These are phyloP conservation scores for Antechinus stuartii DNA, from an alignment of 2,113 vertebrate species.

Conservation along the genomic window DNA sequence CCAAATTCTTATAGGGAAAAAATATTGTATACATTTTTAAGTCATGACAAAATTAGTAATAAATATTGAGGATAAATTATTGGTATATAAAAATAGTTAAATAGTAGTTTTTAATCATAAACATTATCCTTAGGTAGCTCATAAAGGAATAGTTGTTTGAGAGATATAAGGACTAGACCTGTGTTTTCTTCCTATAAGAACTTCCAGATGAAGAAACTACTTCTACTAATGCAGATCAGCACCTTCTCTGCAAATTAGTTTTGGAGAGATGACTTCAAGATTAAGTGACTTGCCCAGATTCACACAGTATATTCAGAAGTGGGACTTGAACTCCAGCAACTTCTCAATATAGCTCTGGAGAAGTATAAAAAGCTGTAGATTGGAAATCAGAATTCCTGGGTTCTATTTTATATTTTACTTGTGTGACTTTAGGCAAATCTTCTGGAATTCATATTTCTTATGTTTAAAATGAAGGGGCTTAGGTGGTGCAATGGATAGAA, in stretches of 20 bases:
- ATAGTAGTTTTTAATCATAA: slow-evolving; percentile 33
- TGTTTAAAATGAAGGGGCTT: too few relatives aligned
- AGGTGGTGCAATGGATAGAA: too few relatives aligned
- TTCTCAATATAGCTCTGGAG: background rate
- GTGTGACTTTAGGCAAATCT: background rate
- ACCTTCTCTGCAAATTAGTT: background rate
- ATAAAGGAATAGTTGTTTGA: slow-evolving; percentile 11
- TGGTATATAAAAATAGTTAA: slow-evolving; percentile 26
- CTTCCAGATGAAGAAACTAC: background rate
- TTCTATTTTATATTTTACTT: background rate
- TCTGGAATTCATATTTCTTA: too few relatives aligned
- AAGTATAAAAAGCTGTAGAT: background rate
- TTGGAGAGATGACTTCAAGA: too few relatives aligned
- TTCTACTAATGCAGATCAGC: background rate
- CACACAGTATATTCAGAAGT: background rate
- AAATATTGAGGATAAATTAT: slow-evolving; percentile 49
- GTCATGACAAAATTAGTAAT: slow-evolving; percentile 24
- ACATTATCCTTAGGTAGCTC: background rate
- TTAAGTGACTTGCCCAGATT: background rate
- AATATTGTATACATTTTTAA: slow-evolving; percentile 53
- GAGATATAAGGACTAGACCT: background rate
- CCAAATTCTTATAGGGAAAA: slow-evolving; percentile 55
- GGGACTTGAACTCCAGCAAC: too few relatives aligned
- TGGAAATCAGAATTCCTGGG: background rate
- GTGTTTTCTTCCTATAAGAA: background rate